Percentiles rank a stretch among this genome's conserved stretches.
phyloP scores from a whole-genome alignment of 1,140 invertebrate genomes.

The Conus ventricosus region DNA sequence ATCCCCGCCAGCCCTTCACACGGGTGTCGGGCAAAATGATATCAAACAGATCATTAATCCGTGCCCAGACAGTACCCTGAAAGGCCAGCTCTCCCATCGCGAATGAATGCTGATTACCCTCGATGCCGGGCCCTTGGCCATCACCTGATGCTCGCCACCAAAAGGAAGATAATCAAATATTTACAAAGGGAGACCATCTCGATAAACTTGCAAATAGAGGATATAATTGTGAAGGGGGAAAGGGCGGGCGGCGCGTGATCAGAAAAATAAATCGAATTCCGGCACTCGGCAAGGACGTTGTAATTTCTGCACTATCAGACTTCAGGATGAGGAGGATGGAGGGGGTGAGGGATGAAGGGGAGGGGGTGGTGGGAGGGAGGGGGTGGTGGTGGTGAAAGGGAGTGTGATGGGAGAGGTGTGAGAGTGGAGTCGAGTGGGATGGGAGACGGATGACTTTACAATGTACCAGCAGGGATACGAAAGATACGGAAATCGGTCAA shows the following conservation, averaged over 20 bases:
- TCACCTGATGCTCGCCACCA: constrained; percentile 25
- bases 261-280: constrained; percentile 44
- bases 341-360: neutral
- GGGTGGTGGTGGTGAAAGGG: neutral
- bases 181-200: constrained; percentile 39
- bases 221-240: constrained; percentile 31
- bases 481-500: too few species aligned
- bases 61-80: constrained; percentile 9
- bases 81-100: constrained; percentile 26
- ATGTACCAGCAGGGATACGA: too few species aligned
- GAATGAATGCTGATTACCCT: constrained; percentile 37
- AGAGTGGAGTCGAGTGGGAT: too few species aligned
- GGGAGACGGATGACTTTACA: too few species aligned
- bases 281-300: constrained; percentile 22
- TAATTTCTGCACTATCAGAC: constrained; percentile 33
- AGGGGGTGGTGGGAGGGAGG: neutral
- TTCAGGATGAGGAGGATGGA: neutral
- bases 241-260: constrained; percentile 24
- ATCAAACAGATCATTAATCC: constrained; percentile 29
- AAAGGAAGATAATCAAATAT: constrained; percentile 47
- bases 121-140: constrained; percentile 13
- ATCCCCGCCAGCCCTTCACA: neutral
- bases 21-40: neutral
- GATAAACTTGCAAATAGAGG: constrained; percentile 48
- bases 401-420: too few species aligned